Percentiles rank a stretch among this genome's conserved stretches.
phyloP scores from a whole-genome alignment of 1,140 invertebrate species.

The Drosophila oshimai region DNA sequence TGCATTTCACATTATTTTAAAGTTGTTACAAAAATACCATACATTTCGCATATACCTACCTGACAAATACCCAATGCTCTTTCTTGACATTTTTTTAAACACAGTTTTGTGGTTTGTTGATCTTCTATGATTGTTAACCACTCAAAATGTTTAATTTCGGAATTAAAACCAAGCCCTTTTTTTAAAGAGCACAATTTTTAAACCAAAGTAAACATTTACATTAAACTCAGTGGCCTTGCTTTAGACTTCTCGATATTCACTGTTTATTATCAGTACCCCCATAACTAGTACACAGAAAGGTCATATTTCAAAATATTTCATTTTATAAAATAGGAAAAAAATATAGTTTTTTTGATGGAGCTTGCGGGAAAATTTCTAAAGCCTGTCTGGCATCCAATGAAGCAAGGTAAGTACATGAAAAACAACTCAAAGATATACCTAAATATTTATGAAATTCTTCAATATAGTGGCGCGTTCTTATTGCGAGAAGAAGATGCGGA shows the following conservation, averaged over 20 bases:
- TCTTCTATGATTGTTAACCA: too few species aligned
- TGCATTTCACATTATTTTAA: too few species aligned
- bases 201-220: neutral
- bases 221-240: neutral
- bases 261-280: neutral
- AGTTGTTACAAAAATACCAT: too few species aligned
- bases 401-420: neutral
- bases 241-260: neutral
- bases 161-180: neutral
- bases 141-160: too few species aligned
- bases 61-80: too few species aligned
- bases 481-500: neutral
- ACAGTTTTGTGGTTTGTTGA: too few species aligned
- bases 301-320: neutral
- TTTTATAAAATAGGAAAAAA: neutral
- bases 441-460: neutral
- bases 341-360: constrained; percentile 32
- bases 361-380: constrained; percentile 22
- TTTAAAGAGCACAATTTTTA: neutral
- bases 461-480: constrained; percentile 20
- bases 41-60: too few species aligned
- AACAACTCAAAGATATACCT: too few species aligned
- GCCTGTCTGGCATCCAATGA: constrained; percentile 29
- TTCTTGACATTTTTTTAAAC: too few species aligned
- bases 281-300: neutral